Percentiles rank a stretch among this genome's conserved stretches.
Conservation (phyloP, 2,888 invertebrate species). For the Scaptomyza reducta region DNA sequence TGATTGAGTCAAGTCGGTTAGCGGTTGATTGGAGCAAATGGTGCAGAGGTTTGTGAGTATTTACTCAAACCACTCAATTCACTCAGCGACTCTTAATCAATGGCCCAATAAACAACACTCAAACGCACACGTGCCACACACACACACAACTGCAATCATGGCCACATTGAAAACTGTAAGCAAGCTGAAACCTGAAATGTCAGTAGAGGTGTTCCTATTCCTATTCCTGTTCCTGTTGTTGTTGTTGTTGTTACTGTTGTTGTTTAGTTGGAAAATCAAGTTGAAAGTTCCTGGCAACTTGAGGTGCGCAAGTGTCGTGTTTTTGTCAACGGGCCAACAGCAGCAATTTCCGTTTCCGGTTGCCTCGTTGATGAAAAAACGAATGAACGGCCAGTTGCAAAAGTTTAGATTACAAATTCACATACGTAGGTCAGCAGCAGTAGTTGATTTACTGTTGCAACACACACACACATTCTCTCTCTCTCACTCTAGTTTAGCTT, state of each 20-base stretch:
- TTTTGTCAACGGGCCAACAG: conserved; percentile 77
- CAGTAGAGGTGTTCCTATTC: neutral
- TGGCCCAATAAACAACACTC: conserved; percentile 61
- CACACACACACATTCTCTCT: conserved; percentile 4
- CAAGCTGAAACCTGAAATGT: conserved; percentile 67
- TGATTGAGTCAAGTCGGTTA: conserved; percentile 47
- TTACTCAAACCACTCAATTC: conserved; percentile 15
- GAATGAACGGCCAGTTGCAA: conserved; percentile 62
- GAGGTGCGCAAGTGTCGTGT: conserved; percentile 77
- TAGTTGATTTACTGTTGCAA: conserved; percentile 69
- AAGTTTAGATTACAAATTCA: conserved; percentile 78
- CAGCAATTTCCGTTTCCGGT: conserved; percentile 78
- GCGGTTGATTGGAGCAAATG: neutral
- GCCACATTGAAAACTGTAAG: conserved; percentile 61
- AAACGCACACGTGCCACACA: conserved; percentile 11
- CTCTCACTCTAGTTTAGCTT: conserved; percentile 15
- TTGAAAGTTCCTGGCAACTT: conserved; percentile 73
- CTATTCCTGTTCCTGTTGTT: neutral
- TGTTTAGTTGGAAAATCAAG: conserved; percentile 66
- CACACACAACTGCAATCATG: conserved; percentile 58
- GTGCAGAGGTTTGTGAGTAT: conserved; percentile 2
- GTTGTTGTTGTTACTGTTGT: conserved; percentile 15
- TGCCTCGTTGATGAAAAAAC: conserved; percentile 58
- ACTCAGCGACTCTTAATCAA: conserved; percentile 71
- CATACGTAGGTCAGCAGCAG: conserved; percentile 59